These are phyloP conservation scores for Aphrophora alni DNA, from an alignment of 2,888 invertebrate genomes.

Conservation along the genomic window DNA sequence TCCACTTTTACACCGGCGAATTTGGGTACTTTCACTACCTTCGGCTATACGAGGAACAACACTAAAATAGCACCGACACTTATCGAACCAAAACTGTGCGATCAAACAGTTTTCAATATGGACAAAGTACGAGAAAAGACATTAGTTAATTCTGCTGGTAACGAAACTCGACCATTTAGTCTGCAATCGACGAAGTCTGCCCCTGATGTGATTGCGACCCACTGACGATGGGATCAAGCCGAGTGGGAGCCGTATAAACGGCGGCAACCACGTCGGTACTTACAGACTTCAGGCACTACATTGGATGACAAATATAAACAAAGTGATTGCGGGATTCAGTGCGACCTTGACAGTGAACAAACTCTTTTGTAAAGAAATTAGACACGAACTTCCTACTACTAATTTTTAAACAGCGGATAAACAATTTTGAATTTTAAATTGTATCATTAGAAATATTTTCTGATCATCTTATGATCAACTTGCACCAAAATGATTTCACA, in stretches of 20 bases:
- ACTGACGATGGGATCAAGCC: slow-evolving; percentile 62
- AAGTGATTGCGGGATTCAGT: neutral
- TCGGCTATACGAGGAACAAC: slow-evolving; percentile 23
- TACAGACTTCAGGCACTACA: neutral
- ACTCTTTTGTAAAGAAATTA: too few species aligned
- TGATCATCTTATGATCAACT: too few species aligned
- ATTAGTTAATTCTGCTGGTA: slow-evolving; percentile 49
- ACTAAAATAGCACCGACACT: neutral
- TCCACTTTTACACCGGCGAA: neutral
- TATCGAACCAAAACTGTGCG: slow-evolving; percentile 58
- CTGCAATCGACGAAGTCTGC: slow-evolving; percentile 84
- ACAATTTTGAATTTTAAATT: too few species aligned
- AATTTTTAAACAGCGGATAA: too few species aligned
- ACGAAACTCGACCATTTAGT: slow-evolving; percentile 70
- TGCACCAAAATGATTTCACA: too few species aligned
- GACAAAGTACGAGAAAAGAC: slow-evolving; percentile 54
- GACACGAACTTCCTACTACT: too few species aligned
- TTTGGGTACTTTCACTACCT: slow-evolving; percentile 19
- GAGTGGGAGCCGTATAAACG: slow-evolving; percentile 67
- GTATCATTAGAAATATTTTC: too few species aligned
- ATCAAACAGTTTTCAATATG: slow-evolving; percentile 68
- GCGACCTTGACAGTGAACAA: neutral
- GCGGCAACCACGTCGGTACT: slow-evolving; percentile 61
- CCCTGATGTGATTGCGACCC: slow-evolving; percentile 86
- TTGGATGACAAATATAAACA: neutral